Conservation (phyloP, 2,797 vertebrate genomes). For the Bradypodion pumilum region DNA sequence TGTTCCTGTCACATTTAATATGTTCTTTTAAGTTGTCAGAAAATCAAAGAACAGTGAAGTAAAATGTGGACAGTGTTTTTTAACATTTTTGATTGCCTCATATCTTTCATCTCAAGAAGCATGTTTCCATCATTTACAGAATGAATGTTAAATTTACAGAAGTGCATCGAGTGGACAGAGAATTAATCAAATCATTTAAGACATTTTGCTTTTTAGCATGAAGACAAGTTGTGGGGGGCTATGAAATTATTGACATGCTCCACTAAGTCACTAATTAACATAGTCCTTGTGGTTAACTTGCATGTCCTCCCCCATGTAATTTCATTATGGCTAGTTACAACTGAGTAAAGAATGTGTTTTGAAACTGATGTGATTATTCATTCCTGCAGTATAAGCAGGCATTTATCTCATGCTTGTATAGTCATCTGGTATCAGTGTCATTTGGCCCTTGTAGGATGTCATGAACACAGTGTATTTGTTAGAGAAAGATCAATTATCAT, state of each 20-base stretch:
- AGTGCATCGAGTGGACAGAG: constrained; percentile 30
- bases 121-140: constrained; percentile 32
- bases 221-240: constrained; percentile 24
- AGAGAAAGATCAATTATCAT: background rate
- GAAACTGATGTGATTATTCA: background rate
- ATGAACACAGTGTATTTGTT: background rate
- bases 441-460: constrained; percentile 9
- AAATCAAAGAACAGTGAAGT: background rate
- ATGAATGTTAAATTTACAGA: constrained; percentile 36
- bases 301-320: constrained; percentile 23
- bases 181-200: constrained; percentile 48
- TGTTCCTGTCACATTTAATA: background rate
- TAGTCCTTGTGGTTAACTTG: constrained; percentile 11
- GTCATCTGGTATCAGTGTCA: background rate
- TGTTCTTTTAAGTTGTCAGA: no score
- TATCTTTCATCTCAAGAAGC: constrained; percentile 25
- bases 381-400: background rate
- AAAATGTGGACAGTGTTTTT: constrained; percentile 32
- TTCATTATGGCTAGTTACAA: constrained; percentile 18
- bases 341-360: constrained; percentile 28
- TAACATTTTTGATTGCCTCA: constrained; percentile 31
- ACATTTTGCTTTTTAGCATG: constrained; percentile 50
- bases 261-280: constrained; percentile 58
- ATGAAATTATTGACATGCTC: constrained; percentile 48
- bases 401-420: constrained; percentile 24